Conservation (phyloP, 2,888 invertebrate genomes). For the Cancer borealis region DNA sequence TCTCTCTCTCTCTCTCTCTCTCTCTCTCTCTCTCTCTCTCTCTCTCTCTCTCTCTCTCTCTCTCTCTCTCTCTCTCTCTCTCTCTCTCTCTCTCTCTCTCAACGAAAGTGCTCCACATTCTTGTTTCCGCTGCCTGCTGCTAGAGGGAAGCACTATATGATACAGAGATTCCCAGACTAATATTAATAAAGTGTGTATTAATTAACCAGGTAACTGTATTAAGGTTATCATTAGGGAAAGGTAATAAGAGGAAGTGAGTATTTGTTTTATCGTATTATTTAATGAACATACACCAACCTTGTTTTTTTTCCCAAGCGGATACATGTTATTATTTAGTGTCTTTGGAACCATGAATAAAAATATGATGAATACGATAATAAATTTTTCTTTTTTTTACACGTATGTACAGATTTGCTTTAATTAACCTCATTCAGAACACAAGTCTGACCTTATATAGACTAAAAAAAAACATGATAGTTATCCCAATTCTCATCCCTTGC, state of each 20-base stretch:
- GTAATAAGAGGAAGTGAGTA: neutral
- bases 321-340: neutral
- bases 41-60: neutral
- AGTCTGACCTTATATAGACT: neutral
- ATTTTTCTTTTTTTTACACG: neutral
- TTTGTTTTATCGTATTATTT: slow-evolving; percentile 2
- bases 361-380: neutral
- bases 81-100: neutral
- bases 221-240: neutral
- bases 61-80: neutral
- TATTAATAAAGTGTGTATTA: no score
- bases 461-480: neutral
- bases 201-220: no score
- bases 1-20: neutral
- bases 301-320: neutral
- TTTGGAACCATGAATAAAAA: neutral
- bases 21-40: neutral
- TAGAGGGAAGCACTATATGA: neutral
- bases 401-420: neutral
- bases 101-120: neutral
- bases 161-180: neutral
- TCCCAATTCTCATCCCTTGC: no score
- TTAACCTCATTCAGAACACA: neutral
- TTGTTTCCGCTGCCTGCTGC: neutral
- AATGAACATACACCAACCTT: slow-evolving; percentile 12